Evolutionary conservation across 2,888 invertebrate species (phyloP), one percentile per base, ranked within the genome.

Genomic region (Microctonus aethiopoides): DNA sequence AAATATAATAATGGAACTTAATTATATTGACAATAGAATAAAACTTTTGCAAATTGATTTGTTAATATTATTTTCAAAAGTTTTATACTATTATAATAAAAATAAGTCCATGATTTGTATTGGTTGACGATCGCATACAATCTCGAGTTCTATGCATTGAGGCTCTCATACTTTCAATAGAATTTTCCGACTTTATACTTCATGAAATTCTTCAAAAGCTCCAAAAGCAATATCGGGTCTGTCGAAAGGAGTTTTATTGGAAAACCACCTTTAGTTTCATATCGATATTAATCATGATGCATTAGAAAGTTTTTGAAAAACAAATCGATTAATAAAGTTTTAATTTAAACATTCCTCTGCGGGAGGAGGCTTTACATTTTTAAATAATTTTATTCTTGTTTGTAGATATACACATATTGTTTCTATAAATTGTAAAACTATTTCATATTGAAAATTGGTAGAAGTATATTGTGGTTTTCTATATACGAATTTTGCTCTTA

Each of bases 201-300:
- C 13, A 10, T 61, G 39, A 61, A 61, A 61, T 61, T 39, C 41
- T 61, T 39, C 6, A n/a, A 36, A 39, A 22, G 61, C 61, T n/a
- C 41, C n/a, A 13, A 41, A 20, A 16, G 51, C 32, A 63, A 63
- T 63, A 63, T 63, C 26, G 32, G 29, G 7, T 29, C 11, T 46
- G 39, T 20, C 16, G 20, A n/a, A 46, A 7, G 7, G 20, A 29
- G n/a, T 63, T 32, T 61, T 34, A 34, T 32, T 41, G 26, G 26
- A 13, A 41, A 29, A 24, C n/a, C 22, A 10, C 24, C 7, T 11
- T 3, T 57, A 29, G 32, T 57, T 29, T 34, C 7, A n/a, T 57
- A 57, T 57, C n/a, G 32, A 57, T 57, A 57, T 16, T 57, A 34
- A 16, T 34, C 26, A 56, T 4, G 26, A 7, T 5, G 7, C 16